A percentile compares a stretch with the other conserved stretches of the same genome.
Evolutionary conservation across 2,888 invertebrate genomes (phyloP).

Genomic region (Brachyptera putata): DNA sequence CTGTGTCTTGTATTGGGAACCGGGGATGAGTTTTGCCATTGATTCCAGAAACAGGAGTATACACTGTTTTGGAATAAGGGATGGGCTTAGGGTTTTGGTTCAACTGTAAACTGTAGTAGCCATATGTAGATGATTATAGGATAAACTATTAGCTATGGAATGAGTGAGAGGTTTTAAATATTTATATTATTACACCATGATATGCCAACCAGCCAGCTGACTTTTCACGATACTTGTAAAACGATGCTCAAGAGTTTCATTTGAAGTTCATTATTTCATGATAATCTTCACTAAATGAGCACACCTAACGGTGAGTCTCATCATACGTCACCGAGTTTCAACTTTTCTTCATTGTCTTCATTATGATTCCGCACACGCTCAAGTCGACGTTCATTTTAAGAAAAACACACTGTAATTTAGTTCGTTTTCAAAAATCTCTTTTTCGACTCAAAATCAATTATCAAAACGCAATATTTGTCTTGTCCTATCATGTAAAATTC

Average conservation of each 20-base stretch:
- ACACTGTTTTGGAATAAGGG: constrained; percentile 6
- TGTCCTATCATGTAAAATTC: constrained; percentile 33
- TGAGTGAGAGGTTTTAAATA: too few species aligned
- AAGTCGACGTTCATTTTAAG: too few species aligned
- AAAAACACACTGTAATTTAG: constrained; percentile 14
- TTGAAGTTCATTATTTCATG: too few species aligned
- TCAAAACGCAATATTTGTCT: constrained; percentile 32
- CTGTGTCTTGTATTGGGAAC: constrained; percentile 13
- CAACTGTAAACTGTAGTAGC: constrained; percentile 33
- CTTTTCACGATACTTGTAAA: too few species aligned
- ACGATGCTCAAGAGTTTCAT: too few species aligned
- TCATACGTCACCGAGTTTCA: not conserved
- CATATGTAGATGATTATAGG: too few species aligned
- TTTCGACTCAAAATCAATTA: constrained; percentile 33
- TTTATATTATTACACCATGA: too few species aligned
- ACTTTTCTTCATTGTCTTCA: constrained; percentile 8
- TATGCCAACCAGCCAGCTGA: constrained; percentile 4
- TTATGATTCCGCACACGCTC: not conserved
- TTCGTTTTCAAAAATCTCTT: constrained; percentile 17
- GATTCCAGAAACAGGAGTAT: constrained; percentile 12
- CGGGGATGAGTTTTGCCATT: constrained; percentile 1
- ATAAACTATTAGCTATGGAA: too few species aligned
- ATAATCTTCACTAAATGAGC: too few species aligned
- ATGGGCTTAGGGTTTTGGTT: not conserved
- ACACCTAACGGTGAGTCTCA: too few species aligned